Evolutionary conservation across 2,113 vertebrate genomes (phyloP).

Genomic region (Chaetops frenatus): DNA sequence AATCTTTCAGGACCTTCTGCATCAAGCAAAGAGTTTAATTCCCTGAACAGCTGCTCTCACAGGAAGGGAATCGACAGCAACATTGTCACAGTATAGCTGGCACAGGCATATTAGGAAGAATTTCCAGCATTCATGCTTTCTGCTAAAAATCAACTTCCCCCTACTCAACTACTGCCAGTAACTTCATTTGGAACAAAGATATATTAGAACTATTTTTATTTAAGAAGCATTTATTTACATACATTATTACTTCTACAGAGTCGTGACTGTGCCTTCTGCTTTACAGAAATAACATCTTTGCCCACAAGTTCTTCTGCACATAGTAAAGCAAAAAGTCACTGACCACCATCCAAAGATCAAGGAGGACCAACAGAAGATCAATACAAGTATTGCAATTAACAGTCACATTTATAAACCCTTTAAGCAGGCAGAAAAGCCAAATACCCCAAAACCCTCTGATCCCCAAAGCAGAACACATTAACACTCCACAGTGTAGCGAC

Average conservation of each 20-base stretch:
- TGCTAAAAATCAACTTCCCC: conserved; percentile 48
- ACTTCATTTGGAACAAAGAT: conserved; percentile 50
- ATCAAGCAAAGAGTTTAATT: conserved; percentile 9
- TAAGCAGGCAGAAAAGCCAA: neutral
- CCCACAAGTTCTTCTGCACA: neutral
- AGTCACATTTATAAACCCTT: neutral
- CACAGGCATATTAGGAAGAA: conserved; percentile 12
- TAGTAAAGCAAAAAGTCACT: neutral
- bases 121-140: conserved; percentile 36
- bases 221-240: conserved; percentile 20
- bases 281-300: neutral
- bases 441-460: neutral
- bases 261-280: neutral
- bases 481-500: neutral
- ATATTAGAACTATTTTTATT: conserved; percentile 49
- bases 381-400: neutral
- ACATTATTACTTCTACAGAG: neutral
- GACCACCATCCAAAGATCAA: neutral
- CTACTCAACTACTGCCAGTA: conserved; percentile 51
- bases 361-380: neutral
- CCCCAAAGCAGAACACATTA: rapidly evolving
- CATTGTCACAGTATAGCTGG: conserved; percentile 32
- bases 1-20: conserved; percentile 24
- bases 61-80: conserved; percentile 32
- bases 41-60: conserved; percentile 44